Base-by-base conservation (phyloP, 1,140 invertebrate species). In the Nasonia vitripennis region DNA sequence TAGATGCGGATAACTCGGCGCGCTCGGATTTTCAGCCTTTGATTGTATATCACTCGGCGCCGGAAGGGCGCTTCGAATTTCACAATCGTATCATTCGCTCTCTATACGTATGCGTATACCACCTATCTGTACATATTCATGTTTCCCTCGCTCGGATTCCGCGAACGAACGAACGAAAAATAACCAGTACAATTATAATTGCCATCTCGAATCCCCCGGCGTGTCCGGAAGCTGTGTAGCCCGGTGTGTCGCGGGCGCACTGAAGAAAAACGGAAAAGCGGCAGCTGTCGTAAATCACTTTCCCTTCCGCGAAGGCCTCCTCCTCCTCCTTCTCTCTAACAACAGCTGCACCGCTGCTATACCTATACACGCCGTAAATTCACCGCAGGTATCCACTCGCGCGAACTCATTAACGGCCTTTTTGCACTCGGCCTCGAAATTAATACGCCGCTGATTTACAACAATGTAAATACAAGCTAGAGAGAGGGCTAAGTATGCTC, bases 221-320 rank as follows among this genome's bases (percentile, higher is more conserved):
- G 55, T 62, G 55, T 62, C 55, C 55, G 55, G 55, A 62, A 51
- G 4, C 55, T 62, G 20, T 55, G 17, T 20, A 1, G 14, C 6
- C 6, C 55, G 17, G 55, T 55, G 12, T 62, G 55, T 62, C 55
- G 20, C 55, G 14, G 12, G 48, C 11, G 55, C 0, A n/a, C 20
- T n/a, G 55, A 62, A 70, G 78, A 45, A 81, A 81, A 73, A 73
- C 45, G 79, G 41, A 81, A 81, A 81, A 73, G 20, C 74, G 37
- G 70, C 17, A 73, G 41, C 27, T 37, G 68, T 45, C 45, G 83
- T 84, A 85, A 85, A 85, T 85, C 83, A 74, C 83, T 79, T 84
- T 82, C 62, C 74, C 78, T 88, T 88, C 87, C 86, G 75, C 86
- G 84, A 87, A 85, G 51, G 71, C 70, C 80, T 74, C 78, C 84